Evolutionary conservation across 2,888 invertebrate species (phyloP).

Genomic region (Euproctis similis): DNA sequence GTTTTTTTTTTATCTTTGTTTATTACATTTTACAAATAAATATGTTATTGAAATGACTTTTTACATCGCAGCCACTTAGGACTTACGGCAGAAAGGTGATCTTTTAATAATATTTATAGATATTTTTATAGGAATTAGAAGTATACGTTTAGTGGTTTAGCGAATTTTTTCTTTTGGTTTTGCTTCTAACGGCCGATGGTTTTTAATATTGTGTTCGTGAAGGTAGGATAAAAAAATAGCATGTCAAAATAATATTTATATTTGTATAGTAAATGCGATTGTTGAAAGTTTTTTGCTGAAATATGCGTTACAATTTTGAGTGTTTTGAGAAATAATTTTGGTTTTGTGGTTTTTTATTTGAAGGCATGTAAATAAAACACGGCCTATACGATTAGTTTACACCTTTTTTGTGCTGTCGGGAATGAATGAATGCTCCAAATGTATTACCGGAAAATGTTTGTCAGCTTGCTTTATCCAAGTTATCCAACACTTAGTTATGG

Average conservation of each 20-base stretch:
- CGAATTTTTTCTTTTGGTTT: constrained; percentile 24
- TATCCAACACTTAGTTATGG: too few relatives aligned
- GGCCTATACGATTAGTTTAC: background rate
- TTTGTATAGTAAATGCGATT: constrained; percentile 5
- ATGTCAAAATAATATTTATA: too few relatives aligned
- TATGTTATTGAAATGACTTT: constrained; percentile 44
- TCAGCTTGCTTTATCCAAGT: too few relatives aligned
- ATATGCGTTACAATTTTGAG: constrained; percentile 1
- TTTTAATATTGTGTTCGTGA: constrained; percentile 23
- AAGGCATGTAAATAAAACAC: constrained; percentile 4
- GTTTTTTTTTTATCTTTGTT: constrained; percentile 12
- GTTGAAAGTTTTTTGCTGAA: constrained; percentile 7
- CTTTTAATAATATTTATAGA: constrained; percentile 34
- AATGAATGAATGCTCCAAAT: too few relatives aligned
- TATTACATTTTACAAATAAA: constrained; percentile 19
- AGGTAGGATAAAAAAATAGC: constrained; percentile 12
- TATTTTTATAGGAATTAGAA: constrained; percentile 22
- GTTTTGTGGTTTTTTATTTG: constrained; percentile 5
- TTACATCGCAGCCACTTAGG: constrained; percentile 72
- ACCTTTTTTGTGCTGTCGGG: background rate
- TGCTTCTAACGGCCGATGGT: constrained; percentile 22
- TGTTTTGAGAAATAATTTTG: constrained; percentile 9
- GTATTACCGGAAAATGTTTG: too few relatives aligned
- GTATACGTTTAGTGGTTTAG: constrained; percentile 24
- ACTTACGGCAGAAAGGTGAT: constrained; percentile 69